Percentiles rank a stretch among this genome's conserved stretches.
Conservation (phyloP, 2,797 vertebrate genomes). For the Cirrhinus molitorella region DNA sequence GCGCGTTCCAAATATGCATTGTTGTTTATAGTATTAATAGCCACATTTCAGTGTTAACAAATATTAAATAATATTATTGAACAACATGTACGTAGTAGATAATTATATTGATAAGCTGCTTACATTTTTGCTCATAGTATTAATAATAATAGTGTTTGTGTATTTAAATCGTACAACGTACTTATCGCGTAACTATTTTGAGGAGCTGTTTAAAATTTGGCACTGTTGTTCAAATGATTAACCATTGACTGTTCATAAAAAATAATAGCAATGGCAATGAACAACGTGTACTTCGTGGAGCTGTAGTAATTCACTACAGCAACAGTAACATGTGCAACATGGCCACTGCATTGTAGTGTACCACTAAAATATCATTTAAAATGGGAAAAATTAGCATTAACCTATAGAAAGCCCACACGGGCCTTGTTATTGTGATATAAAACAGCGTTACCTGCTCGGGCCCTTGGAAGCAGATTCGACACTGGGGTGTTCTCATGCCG, state of each 20-base stretch:
- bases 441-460: constrained; percentile 87
- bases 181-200: background rate
- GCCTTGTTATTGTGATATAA: constrained; percentile 43
- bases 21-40: background rate
- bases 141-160: background rate
- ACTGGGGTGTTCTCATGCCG: constrained; percentile 90
- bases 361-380: background rate
- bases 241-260: background rate
- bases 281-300: background rate
- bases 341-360: background rate
- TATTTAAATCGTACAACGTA: background rate
- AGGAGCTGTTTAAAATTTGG: background rate
- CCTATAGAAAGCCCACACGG: background rate
- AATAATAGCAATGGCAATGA: background rate
- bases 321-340: constrained; percentile 22
- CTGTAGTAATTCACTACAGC: background rate
- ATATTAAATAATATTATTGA: background rate
- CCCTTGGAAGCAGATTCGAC: constrained; percentile 95
- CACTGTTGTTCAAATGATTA: background rate
- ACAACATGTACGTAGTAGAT: background rate
- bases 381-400: background rate
- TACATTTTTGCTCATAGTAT: background rate
- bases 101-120: background rate
- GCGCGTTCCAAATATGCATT: background rate
- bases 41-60: background rate